Evolutionary conservation across 2,113 vertebrate genomes (phyloP).

Genomic region (Aleadryas rufinucha): DNA sequence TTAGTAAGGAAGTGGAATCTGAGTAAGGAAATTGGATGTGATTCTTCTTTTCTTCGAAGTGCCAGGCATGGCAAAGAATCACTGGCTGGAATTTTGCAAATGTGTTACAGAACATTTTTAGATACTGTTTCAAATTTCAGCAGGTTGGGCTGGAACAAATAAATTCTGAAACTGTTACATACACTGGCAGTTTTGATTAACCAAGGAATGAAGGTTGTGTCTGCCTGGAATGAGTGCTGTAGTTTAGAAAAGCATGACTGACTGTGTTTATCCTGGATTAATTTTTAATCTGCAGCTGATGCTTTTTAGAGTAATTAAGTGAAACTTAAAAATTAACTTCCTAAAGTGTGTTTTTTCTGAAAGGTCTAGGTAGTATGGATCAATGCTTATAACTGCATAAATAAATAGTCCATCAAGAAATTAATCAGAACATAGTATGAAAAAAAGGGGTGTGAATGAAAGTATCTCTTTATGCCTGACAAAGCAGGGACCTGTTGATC

Average conservation of each 20-base stretch:
- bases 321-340: background rate
- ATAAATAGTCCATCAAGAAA: background rate
- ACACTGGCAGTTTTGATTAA: background rate
- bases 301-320: background rate
- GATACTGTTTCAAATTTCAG: background rate
- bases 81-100: background rate
- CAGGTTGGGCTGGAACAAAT: background rate
- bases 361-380: background rate
- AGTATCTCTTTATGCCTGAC: background rate
- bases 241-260: background rate
- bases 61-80: background rate
- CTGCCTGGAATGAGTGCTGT: background rate
- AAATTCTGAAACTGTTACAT: background rate
- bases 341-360: background rate
- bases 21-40: background rate
- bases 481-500: background rate
- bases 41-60: background rate
- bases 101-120: background rate
- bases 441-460: background rate
- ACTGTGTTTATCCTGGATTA: background rate
- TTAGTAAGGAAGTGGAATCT: background rate
- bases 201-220: background rate
- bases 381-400: background rate
- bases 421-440: background rate
- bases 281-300: background rate